A percentile compares a stretch with the other conserved stretches of the same genome.
These are phyloP conservation scores for Drosophila lacertosa DNA, from an alignment of 1,140 invertebrate species.

Conservation along the genomic window DNA sequence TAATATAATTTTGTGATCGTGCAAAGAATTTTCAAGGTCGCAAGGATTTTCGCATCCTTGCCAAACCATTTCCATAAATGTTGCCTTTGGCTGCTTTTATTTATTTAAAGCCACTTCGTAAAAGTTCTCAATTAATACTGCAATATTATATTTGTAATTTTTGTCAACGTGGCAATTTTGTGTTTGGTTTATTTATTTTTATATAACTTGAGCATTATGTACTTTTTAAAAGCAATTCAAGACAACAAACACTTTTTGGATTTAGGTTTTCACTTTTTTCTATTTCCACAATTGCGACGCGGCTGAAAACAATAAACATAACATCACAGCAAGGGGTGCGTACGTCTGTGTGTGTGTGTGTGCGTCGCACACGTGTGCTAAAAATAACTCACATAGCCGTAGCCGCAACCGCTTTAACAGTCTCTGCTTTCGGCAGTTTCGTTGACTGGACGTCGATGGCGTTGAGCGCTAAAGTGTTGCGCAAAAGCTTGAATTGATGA, in stretches of 20 bases:
- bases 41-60: constrained; percentile 11
- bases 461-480: constrained; percentile 46
- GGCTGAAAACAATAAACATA: constrained; percentile 20
- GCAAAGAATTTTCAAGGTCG: background rate
- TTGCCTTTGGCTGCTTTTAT: background rate
- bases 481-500: constrained; percentile 5
- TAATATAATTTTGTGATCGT: constrained; percentile 28
- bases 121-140: background rate
- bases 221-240: constrained; percentile 3
- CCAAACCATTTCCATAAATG: background rate
- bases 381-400: constrained; percentile 44
- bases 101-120: background rate
- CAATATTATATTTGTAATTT: background rate
- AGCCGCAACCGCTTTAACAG: constrained; percentile 18
- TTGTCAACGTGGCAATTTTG: constrained; percentile 25
- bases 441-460: constrained; percentile 33
- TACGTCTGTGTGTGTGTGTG: background rate
- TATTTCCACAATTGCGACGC: constrained; percentile 22
- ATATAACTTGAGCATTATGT: constrained; percentile 2
- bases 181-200: constrained; percentile 4
- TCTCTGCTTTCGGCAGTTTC: constrained; percentile 13
- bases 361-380: constrained; percentile 41
- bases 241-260: background rate
- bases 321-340: background rate
- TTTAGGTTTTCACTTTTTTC: constrained; percentile 2